phyloP scores from a whole-genome alignment of 1,140 invertebrate genomes.

The Penaeus indicus region DNA sequence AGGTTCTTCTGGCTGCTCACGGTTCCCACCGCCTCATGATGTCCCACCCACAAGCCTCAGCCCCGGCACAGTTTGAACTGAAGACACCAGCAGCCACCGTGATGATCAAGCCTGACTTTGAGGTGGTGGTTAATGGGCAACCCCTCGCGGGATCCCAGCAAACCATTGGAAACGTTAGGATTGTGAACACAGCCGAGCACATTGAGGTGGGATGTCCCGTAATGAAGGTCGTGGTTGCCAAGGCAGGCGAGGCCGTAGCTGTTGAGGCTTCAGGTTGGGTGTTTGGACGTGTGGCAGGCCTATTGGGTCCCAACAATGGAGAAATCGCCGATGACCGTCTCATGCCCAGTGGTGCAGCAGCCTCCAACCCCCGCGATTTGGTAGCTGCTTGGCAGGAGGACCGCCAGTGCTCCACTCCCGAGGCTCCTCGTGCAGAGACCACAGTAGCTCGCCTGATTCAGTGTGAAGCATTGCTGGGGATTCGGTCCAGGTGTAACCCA shows the following conservation, averaged over 20 bases:
- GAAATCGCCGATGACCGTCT: conserved; percentile 34
- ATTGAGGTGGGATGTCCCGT: neutral
- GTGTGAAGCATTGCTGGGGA: conserved; percentile 23
- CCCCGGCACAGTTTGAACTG: neutral
- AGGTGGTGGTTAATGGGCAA: too few species aligned
- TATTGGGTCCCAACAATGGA: conserved; percentile 34
- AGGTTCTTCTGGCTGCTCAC: neutral
- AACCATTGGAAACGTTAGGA: too few species aligned
- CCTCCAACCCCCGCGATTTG: conserved; percentile 15
- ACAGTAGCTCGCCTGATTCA: neutral
- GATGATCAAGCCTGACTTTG: neutral
- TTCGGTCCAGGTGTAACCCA: conserved; percentile 23
- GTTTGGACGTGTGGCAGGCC: conserved; percentile 39
- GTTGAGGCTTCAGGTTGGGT: conserved; percentile 47
- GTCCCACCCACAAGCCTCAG: neutral
- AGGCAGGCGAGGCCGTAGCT: neutral
- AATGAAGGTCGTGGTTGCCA: neutral
- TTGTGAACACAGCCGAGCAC: neutral
- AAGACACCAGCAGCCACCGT: neutral
- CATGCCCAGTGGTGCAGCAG: conserved; percentile 15
- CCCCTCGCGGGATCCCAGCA: too few species aligned
- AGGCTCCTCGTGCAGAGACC: neutral
- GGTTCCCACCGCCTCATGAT: neutral
- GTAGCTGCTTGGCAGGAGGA: conserved; percentile 49
- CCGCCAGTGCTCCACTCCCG: conserved; percentile 23